Base-by-base conservation (phyloP, 2,113 vertebrate species). In the Alaudala cheleensis region DNA sequence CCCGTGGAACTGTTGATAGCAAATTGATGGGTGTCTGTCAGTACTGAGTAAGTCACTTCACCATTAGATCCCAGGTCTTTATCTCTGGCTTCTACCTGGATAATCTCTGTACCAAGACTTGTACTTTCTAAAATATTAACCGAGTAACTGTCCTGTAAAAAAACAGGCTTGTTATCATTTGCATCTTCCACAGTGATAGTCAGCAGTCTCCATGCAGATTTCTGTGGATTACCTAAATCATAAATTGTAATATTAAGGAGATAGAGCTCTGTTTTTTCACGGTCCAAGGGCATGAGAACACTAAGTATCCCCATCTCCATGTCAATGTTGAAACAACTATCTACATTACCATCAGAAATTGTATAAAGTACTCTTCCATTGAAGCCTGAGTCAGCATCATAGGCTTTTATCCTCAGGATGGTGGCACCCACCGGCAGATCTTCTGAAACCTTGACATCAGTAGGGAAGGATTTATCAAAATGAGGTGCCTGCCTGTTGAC, bases 41-140 rank as follows among this genome's bases (percentile, higher is more conserved):
- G 96, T 58, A 99, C 92, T 6, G 99, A 98, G 93, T 99, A 99
- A 34, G 89, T 96, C 57, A 99, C 98, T 88, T 99, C 98, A 4
- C 99, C 99, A 26, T 99, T 99, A 44, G 97, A 81, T 64, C 99
- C 99, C 37, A 99, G 86, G 95, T 99, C 99, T 98, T 98, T 99
- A 97, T 99, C 99, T 67, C 98, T 98, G 56, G 99, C 99, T 96
- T 99, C 99, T 66, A 99, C 98, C 90, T 99, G 99, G 74, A 99
- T 99, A 64, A 99, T 98, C 77, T 99, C 98, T 6, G 98, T 99
- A 76, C 99, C 99, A 33, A 99, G 97, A 50, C 98, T 97, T 34
- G 98, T 99, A 96, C 99, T 99, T 97, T 99, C 99, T 42, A 99
- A 98, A 96, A 99, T 98, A 71, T 96, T 98, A 61, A 99, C 98